phyloP scores from a whole-genome alignment of 2,113 vertebrate species.

The Larimichthys crocea region DNA sequence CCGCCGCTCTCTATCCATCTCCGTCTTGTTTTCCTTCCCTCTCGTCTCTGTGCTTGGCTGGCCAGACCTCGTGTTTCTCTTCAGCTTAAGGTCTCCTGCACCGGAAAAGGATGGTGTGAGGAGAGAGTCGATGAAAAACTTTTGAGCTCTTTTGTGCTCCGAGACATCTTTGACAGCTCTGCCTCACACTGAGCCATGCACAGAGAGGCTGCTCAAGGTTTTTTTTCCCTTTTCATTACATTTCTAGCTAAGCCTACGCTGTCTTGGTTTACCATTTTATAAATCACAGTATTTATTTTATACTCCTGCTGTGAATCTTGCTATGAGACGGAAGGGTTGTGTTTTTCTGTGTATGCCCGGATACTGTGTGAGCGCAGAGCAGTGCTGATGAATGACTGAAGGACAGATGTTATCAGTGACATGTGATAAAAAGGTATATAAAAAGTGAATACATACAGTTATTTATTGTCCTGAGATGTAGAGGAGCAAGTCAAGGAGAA shows the following conservation, averaged over 20 bases:
- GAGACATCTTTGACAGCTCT: conserved; percentile 23
- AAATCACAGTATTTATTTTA: conserved; percentile 30
- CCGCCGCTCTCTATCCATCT: conserved; percentile 13
- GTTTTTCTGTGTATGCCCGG: conserved; percentile 7
- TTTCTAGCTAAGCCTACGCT: conserved; percentile 17
- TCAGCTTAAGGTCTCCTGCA: conserved; percentile 53
- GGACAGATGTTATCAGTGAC: conserved; percentile 34
- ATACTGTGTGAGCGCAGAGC: conserved; percentile 17
- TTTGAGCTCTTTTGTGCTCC: conserved; percentile 1
- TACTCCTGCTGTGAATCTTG: background rate
- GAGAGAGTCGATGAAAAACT: conserved; percentile 21
- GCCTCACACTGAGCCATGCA: conserved; percentile 23
- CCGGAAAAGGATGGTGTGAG: background rate
- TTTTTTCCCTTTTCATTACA: conserved; percentile 27
- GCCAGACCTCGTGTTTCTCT: conserved; percentile 31
- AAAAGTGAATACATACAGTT: background rate
- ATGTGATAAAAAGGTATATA: conserved; percentile 2
- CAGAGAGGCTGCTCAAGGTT: conserved; percentile 51
- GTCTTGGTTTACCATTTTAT: conserved; percentile 22
- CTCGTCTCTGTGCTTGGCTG: conserved; percentile 20
- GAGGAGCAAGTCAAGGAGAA: background rate
- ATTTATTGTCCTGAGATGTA: background rate
- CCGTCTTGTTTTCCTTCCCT: conserved; percentile 18
- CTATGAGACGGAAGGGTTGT: conserved; percentile 6
- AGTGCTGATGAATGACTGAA: conserved; percentile 16